Base-by-base conservation (phyloP, 2,888 invertebrate genomes). In the Capitulum mitella region DNA sequence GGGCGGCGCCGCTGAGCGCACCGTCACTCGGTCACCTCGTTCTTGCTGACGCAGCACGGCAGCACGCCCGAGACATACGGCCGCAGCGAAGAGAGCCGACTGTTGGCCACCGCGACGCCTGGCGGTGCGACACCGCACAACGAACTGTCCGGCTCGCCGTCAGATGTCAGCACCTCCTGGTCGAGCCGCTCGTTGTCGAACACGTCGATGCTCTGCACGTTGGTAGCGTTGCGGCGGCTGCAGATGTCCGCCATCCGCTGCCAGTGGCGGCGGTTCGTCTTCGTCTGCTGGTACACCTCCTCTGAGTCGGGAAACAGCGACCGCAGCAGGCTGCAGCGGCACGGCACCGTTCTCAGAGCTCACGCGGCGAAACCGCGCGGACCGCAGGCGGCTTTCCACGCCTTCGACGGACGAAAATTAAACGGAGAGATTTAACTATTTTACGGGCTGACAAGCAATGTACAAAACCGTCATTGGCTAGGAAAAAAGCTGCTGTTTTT, bases 141-240 rank as follows among this genome's bases (percentile, higher is more conserved):
- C 10, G 10, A 10, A 22, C 37, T 29, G 29, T 26, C 26, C 22
- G 5, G 26, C 1, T 29, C 70, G 40, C 70, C 70, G 40, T 37
- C 37, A 64, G 32, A 22, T 37, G 70, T 34, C 70, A 76, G 43
- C 46, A 76, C 76, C 29, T 76, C 46, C 46, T 76, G 26, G 29
- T 76, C 76, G 14, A 76, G 32, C 19, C 46, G 76, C 46, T 43
- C 76, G 32, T 48, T 76, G 46, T 76, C 76, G 76, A 76, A 76
- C 46, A 76, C 76, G 46, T 76, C 76, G n/a, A 70, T 70, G 70
- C 37, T 40, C 70, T 70, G 70, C 22, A 70, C 40, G 70, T 70
- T 70, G 22, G 70, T 40, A 40, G 37, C 70, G 70, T 70, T 37
- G 3, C 70, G 70, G 29, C 40, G 40, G 37, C 40, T 70, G 40